Base-by-base conservation (phyloP, 2,888 invertebrate genomes). In the Onthophagus sagittarius region DNA sequence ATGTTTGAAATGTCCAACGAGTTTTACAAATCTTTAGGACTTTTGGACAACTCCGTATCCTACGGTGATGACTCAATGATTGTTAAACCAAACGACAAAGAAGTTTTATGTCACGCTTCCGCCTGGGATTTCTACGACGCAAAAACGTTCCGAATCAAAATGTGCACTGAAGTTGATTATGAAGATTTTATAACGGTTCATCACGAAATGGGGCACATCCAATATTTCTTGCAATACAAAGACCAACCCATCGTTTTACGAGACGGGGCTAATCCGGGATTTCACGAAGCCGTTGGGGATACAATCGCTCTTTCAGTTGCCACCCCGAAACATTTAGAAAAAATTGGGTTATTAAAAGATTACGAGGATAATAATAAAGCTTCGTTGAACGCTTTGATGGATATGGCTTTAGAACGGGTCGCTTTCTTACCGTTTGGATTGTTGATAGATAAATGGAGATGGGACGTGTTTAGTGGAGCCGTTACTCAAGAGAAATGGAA, bases 131-230 rank as follows among this genome's bases (percentile, higher is more conserved):
- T 92, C 85, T 90, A 89, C 78, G 89, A 92, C 80, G 88, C 89
- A 62, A 81, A 88, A 67, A 89, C 91, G 82, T 92, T 90, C 82
- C 89, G 90, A 81, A 89, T 91, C 74, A 88, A 88, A 77, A 88
- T 90, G 81, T 91, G 91, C 76, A 89, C 90, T 0, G 83, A 85
- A 0, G 84, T 90, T 6, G 88, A 87, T 0, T 86, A 85, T 77
- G 86, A 86, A 7, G 88, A 91, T 81, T 89, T 92, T 78, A 85
- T 88, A 75, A 91, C 90, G 0, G 89, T 91, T 0, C 92, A 94
- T 78, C 93, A 94, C 79, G 93, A 94, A 84, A 92, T 91, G 81
- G 90, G 90, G 0, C 91, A 91, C 76, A 88, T 91, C 0, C 88
- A 91, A 78, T 91, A 91, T 79, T 90, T 87, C 80, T 86, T 88